Percentiles rank a stretch among this genome's conserved stretches.
Conservation (phyloP, 2,797 vertebrate species). For the Adrianichthys oophorus region DNA sequence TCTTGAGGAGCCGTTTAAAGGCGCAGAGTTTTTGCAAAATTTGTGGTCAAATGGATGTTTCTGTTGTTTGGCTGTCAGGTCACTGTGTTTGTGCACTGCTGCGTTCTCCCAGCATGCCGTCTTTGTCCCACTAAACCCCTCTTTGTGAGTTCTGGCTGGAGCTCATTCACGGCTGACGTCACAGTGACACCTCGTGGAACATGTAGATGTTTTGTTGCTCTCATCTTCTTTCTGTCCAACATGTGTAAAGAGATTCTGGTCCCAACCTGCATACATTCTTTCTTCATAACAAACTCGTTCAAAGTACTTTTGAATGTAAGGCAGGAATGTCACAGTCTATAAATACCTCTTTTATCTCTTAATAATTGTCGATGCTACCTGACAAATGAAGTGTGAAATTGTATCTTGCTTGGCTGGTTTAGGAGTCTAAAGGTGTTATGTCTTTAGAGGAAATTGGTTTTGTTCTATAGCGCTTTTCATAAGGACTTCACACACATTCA, state of each 20-base stretch:
- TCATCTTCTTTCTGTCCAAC: neutral
- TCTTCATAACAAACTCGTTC: neutral
- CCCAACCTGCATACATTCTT: neutral
- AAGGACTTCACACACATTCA: too few species aligned
- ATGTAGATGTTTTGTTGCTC: neutral
- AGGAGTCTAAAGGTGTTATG: too few species aligned
- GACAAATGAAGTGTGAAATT: too few species aligned
- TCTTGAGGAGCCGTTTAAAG: neutral
- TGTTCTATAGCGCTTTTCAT: too few species aligned
- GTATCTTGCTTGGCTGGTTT: too few species aligned
- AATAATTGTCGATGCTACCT: too few species aligned
- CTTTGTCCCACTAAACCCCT: constrained; percentile 56
- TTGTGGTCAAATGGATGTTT: constrained; percentile 5
- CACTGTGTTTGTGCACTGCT: constrained; percentile 7
- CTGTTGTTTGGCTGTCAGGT: constrained; percentile 16
- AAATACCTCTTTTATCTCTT: neutral
- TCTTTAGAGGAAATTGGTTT: too few species aligned
- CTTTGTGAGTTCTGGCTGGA: constrained; percentile 49
- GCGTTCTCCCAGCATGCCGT: constrained; percentile 30
- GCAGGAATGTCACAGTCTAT: neutral
- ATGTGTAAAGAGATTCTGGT: neutral
- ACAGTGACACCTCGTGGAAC: constrained; percentile 23
- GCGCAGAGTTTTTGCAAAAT: neutral
- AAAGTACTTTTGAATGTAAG: neutral
- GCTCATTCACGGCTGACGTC: constrained; percentile 28